Evolutionary conservation across 2,888 invertebrate genomes (phyloP), one percentile per base, ranked within the genome.

Genomic region (Morinoia aosen): DNA sequence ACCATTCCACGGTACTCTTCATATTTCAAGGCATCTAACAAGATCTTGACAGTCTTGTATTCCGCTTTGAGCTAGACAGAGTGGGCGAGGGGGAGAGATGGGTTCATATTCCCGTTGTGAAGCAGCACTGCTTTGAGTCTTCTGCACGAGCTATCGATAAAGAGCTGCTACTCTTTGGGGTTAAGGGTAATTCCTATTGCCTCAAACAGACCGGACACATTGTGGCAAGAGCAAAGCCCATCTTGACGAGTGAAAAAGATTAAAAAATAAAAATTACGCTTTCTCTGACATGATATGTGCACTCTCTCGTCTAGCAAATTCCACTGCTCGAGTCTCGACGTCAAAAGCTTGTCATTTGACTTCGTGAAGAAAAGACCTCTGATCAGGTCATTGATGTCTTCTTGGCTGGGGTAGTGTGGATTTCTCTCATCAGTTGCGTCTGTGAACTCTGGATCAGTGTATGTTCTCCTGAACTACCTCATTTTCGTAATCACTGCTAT

Each of bases 301-400:
- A 91, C 95, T 64, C 48, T 95, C 11, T 95, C 40, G 48, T 95
- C 94, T 48, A 95, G 48, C 57, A 64, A 64, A 61, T 95, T 57
- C 94, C 76, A 95, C 95, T 95, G 76, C 88, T 95, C 88, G 64
- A 76, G 95, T 40, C 40, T 95, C 19, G 40, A 95, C 16, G 33
- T 95, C 88, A 95, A 33, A 64, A 95, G 95, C 58, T 94, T 90
- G 90, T 56, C 95, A 88, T 94, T 95, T 25, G 95, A 95, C 94
- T 95, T 95, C 94, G 88, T 94, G n/a, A 95, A 58, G 39, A 8
- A 61, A 48, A 95, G 33, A 58, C 58, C 61, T 94, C 94, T 95
- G 48, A 58, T 88, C 40, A 95, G 91, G 88, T 95, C 57, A 93
- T 95, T 95, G 93, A 95, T 58, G 64, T 95, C 76, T 64, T 94